Evolutionary conservation across 1,140 invertebrate genomes (phyloP), one percentile per base, ranked within the genome.

Genomic region (Watersipora subatra): DNA sequence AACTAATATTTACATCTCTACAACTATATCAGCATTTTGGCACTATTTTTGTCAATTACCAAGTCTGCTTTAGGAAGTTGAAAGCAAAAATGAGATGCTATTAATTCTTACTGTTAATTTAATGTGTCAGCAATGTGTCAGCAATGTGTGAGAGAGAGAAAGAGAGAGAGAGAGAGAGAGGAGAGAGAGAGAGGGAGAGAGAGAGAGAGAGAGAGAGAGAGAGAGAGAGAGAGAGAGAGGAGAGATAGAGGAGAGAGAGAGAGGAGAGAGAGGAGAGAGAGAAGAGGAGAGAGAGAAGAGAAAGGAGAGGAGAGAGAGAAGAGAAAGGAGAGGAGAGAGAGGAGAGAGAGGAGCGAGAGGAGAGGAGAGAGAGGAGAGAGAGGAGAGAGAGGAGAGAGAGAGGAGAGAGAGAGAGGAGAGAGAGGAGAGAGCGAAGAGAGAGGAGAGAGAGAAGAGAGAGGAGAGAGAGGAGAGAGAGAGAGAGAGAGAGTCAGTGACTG

Each of bases 161-260:
- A 63, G 62, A 63, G 25, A 63, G 62, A 28, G 62, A 28, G 25
- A 63, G 62, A 28, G 62, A 63, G 25, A 63, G 62, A 63, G 62
- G n/a, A n/a, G n/a, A n/a, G n/a, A n/a, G n/a, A n/a, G n/a, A n/a
- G n/a, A n/a, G n/a, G n/a, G n/a, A 63, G 25, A 63, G 26, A 63
- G 26, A 63, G 17, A 63, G 62, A 63, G 25, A 29, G 62, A 63
- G 62, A 63, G 62, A 29, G 62, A 63, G 62, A 34, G 2, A 63
- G 62, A 63, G 62, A 63, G 62, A 63, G 62, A 63, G 62, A 63
- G 62, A 63, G 62, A 63, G 62, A 63, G n/a, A n/a, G n/a, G n/a
- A n/a, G n/a, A n/a, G n/a, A n/a, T n/a, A n/a, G n/a, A n/a, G n/a
- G n/a, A n/a, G 28, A 63, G 62, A 63, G 62, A 63, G 62, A 63